Percentiles rank a stretch among this genome's conserved stretches.
Evolutionary conservation across 2,888 invertebrate species (phyloP).

Genomic region (Tubulanus polymorphus): DNA sequence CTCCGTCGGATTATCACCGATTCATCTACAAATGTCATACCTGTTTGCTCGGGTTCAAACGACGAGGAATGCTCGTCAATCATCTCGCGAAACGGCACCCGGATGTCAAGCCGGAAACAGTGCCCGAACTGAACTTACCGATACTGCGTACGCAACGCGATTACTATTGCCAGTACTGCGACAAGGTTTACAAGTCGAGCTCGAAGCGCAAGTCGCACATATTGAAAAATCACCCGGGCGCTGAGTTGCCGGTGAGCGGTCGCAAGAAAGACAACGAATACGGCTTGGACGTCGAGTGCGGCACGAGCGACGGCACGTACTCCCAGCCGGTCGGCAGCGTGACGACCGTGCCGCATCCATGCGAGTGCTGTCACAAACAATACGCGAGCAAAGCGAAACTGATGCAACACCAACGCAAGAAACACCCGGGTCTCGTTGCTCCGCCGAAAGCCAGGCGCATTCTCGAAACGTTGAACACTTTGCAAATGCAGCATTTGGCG

Average conservation of each 20-base stretch:
- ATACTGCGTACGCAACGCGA: slow-evolving; percentile 72
- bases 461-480: slow-evolving; percentile 9
- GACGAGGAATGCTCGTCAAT: slow-evolving; percentile 81
- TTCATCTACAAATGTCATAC: slow-evolving; percentile 74
- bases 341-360: slow-evolving; percentile 67
- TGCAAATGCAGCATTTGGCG: slow-evolving; percentile 9
- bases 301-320: slow-evolving; percentile 62
- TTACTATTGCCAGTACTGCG: slow-evolving; percentile 81
- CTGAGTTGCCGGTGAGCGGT: slow-evolving; percentile 60
- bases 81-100: slow-evolving; percentile 69
- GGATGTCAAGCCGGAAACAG: slow-evolving; percentile 63
- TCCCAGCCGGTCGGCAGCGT: slow-evolving; percentile 71
- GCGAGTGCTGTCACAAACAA: slow-evolving; percentile 80
- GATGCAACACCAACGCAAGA: slow-evolving; percentile 57
- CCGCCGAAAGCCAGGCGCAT: slow-evolving; percentile 18
- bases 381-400: slow-evolving; percentile 71
- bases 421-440: slow-evolving; percentile 46
- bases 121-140: slow-evolving; percentile 72
- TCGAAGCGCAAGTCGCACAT: slow-evolving; percentile 81
- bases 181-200: slow-evolving; percentile 73
- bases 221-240: slow-evolving; percentile 77
- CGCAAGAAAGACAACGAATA: slow-evolving; percentile 38
- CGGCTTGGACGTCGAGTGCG: slow-evolving; percentile 46
- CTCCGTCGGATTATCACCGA: slow-evolving; percentile 66
- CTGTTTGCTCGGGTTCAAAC: slow-evolving; percentile 73